Base-by-base conservation (phyloP, 2,797 vertebrate genomes). In the Cuculus canorus region DNA sequence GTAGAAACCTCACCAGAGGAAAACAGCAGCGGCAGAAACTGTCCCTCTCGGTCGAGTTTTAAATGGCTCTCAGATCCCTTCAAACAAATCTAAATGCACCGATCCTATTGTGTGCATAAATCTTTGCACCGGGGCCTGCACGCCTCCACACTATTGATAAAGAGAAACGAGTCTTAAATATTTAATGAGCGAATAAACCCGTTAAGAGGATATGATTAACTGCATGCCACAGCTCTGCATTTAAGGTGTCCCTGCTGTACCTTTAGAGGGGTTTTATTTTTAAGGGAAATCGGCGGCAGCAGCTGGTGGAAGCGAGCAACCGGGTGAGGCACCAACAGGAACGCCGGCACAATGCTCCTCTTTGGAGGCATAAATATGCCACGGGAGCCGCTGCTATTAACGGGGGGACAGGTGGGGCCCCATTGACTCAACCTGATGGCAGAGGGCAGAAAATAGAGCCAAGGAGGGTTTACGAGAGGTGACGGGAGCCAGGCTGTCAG, bases 101-200 rank as follows among this genome's bases (percentile, higher is more conserved):
- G 82, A 96, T 90, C 93, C 95, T 86, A 85, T 93, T 92, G 89
- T 88, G 94, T 86, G 86, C 96, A 97, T 96, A 96, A 97, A 96
- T 97, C 96, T 97, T 85, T 81, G 96, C 95, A 85, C 93, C 72
- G 69, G 95, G 96, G 95, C 91, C 96, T 94, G 89, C 96, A 95
- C 91, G 90, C 95, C 95, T 98, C 96, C 93, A 84, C 93, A 91
- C 96, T 95, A 95, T 92, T 97, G 97, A 97, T 98, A 97, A 98
- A 97, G 97, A 52, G 91, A 98, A 97, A 96, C 83, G 77, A 91
- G 92, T 93, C 96, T 98, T 97, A 96, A 97, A 97, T 97, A 97
- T 97, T 97, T 97, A 96, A 97, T 96, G 97, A 97, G 92, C 93
- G 95, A 98, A 97, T 97, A 97, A 97, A 96, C 96, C 96, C 96